phyloP scores from a whole-genome alignment of 2,797 vertebrate genomes.

The Telmatherina bonti region DNA sequence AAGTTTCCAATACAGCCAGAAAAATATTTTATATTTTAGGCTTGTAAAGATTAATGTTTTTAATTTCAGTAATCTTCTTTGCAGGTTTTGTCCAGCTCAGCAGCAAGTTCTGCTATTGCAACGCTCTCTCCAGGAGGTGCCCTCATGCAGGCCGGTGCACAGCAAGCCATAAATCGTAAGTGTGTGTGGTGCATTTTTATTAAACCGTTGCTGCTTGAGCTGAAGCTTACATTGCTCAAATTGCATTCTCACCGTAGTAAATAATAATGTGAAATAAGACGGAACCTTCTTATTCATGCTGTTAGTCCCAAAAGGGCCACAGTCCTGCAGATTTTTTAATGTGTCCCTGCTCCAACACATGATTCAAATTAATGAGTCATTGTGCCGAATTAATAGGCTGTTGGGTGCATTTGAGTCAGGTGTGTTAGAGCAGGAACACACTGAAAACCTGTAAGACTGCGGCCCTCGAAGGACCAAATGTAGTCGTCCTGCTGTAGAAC shows the following conservation, averaged over 20 bases:
- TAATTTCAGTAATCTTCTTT: constrained; percentile 5
- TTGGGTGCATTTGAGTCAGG: too few relatives aligned
- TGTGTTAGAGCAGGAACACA: too few relatives aligned
- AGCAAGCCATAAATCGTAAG: constrained; percentile 97
- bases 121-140: constrained; percentile 95
- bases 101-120: constrained; percentile 91
- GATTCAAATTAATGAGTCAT: too few relatives aligned
- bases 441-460: too few relatives aligned
- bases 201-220: background rate
- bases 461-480: too few relatives aligned
- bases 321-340: too few relatives aligned
- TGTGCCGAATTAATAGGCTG: too few relatives aligned
- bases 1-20: background rate
- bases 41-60: background rate
- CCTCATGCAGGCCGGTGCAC: constrained; percentile 93
- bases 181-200: constrained; percentile 18
- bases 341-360: too few relatives aligned
- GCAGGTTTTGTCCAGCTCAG: constrained; percentile 93
- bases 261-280: background rate
- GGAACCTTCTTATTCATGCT: background rate
- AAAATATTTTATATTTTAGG: too few relatives aligned
- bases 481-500: background rate
- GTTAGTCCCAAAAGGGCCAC: too few relatives aligned
- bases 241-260: background rate
- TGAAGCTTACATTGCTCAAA: background rate